These are phyloP conservation scores for Nymphalis c-album DNA, from an alignment of 2,888 invertebrate species.

Conservation along the genomic window DNA sequence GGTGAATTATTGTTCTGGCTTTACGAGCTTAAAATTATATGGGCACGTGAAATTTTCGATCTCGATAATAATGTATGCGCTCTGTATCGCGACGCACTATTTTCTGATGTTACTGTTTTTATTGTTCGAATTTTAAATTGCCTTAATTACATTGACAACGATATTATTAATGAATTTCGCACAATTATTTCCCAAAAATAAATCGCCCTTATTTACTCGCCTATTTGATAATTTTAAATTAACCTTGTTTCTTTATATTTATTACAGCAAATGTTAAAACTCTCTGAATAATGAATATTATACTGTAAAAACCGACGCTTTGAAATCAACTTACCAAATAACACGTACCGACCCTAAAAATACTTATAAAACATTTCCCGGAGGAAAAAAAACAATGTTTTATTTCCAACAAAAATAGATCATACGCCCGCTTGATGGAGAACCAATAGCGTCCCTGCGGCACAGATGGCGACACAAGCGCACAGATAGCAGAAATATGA, in stretches of 20 bases:
- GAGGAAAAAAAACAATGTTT: slow-evolving; percentile 75
- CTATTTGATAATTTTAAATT: slow-evolving; percentile 1
- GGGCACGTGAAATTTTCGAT: slow-evolving; percentile 80
- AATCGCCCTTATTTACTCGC: not conserved
- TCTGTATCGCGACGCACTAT: slow-evolving; percentile 64
- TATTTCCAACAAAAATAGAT: slow-evolving; percentile 80
- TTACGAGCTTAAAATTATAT: slow-evolving; percentile 82
- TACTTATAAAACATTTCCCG: slow-evolving; percentile 77
- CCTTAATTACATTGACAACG: slow-evolving; percentile 37
- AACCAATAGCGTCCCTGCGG: slow-evolving; percentile 78
- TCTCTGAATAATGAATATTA: slow-evolving; percentile 9
- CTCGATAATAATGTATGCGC: slow-evolving; percentile 76
- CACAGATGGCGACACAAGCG: slow-evolving; percentile 79
- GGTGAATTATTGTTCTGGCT: slow-evolving; percentile 78
- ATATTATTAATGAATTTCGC: slow-evolving; percentile 32
- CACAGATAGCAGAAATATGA: slow-evolving; percentile 81
- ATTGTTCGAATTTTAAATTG: slow-evolving; percentile 43
- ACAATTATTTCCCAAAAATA: slow-evolving; percentile 17
- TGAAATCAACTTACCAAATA: slow-evolving; percentile 44
- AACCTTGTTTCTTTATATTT: not conserved
- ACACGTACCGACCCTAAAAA: slow-evolving; percentile 72
- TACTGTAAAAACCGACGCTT: slow-evolving; percentile 12
- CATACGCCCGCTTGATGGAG: slow-evolving; percentile 77
- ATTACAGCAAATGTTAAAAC: not conserved
- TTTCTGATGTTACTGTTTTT: slow-evolving; percentile 56